Evolutionary conservation across 2,888 invertebrate species (phyloP).

Genomic region (Andrena hattorfiana): DNA sequence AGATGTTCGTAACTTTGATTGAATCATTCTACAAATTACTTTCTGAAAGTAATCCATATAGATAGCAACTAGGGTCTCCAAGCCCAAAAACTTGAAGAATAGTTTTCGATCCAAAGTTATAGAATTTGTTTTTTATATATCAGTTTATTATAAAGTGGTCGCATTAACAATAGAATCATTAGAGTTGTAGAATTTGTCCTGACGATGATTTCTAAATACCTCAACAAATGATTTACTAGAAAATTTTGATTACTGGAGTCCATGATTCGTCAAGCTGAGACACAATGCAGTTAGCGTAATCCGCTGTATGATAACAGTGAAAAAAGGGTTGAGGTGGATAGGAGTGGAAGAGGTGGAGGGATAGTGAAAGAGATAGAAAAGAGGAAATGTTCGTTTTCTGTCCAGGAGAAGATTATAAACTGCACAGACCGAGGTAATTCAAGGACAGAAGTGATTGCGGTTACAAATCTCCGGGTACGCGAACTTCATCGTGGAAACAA

Average conservation of each 20-base stretch:
- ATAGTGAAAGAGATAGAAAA: slow-evolving; percentile 27
- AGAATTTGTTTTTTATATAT: too few relatives aligned
- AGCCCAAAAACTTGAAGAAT: too few relatives aligned
- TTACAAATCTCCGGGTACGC: slow-evolving; percentile 62
- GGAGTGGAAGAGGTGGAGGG: not conserved
- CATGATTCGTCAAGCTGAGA: slow-evolving; percentile 49
- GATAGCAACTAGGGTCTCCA: too few relatives aligned
- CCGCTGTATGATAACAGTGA: slow-evolving; percentile 46
- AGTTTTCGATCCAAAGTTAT: too few relatives aligned
- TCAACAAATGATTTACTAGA: slow-evolving; percentile 42
- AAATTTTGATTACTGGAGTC: slow-evolving; percentile 57
- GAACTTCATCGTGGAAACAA: slow-evolving; percentile 30
- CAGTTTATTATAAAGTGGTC: too few relatives aligned
- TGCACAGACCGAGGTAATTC: slow-evolving; percentile 62
- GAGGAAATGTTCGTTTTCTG: slow-evolving; percentile 63
- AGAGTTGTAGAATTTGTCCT: too few relatives aligned
- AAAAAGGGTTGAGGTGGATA: not conserved
- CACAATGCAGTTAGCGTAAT: slow-evolving; percentile 69
- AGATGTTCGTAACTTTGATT: too few relatives aligned
- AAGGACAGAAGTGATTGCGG: slow-evolving; percentile 69
- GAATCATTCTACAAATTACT: too few relatives aligned
- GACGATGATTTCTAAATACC: not conserved
- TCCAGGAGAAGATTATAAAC: slow-evolving; percentile 74
- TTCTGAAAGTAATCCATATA: too few relatives aligned
- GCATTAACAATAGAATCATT: too few relatives aligned